Conservation (phyloP, 2,797 vertebrate genomes). For the Labeo calbasu region DNA sequence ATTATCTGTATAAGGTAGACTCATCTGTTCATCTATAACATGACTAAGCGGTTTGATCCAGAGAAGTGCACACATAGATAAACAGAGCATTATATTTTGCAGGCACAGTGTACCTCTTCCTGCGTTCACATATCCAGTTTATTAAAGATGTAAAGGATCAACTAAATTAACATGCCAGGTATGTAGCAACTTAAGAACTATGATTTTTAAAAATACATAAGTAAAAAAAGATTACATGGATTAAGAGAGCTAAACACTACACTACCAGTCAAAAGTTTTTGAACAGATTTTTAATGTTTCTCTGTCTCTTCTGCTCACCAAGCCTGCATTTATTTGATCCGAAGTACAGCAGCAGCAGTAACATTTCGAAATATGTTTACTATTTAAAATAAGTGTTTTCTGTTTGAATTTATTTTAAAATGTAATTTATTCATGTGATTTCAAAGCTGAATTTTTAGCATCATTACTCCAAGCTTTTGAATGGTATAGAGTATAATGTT, state of each 20-base stretch:
- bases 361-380: too few relatives aligned
- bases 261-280: neutral
- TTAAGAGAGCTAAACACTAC: neutral
- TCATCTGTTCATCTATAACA: slow-evolving; percentile 43
- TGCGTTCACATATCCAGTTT: neutral
- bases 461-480: too few relatives aligned
- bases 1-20: neutral
- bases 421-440: too few relatives aligned
- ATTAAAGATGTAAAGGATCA: neutral
- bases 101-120: slow-evolving; percentile 48
- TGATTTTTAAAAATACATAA: neutral
- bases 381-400: too few relatives aligned
- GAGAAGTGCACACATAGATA: slow-evolving; percentile 65
- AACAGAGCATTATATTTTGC: slow-evolving; percentile 61
- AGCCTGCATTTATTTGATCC: too few relatives aligned
- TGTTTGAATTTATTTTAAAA: too few relatives aligned
- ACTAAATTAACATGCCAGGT: neutral
- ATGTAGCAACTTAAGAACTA: neutral
- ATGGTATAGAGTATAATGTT: too few relatives aligned
- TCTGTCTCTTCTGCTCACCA: too few relatives aligned
- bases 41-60: slow-evolving; percentile 66
- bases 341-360: too few relatives aligned
- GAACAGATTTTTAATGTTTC: too few relatives aligned
- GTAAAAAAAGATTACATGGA: neutral
- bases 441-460: too few relatives aligned